phyloP scores from a whole-genome alignment of 2,797 vertebrate genomes.

The Oreortyx pictus region DNA sequence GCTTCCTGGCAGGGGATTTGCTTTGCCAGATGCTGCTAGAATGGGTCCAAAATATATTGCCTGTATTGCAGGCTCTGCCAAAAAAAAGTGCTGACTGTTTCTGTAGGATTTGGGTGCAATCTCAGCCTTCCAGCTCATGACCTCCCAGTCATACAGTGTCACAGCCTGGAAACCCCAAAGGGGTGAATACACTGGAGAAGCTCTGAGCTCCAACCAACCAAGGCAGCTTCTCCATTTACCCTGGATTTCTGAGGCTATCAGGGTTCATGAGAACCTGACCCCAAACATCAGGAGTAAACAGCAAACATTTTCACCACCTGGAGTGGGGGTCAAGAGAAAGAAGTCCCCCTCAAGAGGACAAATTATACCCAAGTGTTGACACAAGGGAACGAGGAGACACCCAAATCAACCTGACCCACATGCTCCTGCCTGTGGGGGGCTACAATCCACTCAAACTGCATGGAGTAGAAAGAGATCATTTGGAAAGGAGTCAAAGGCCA shows the following conservation, averaged over 20 bases:
- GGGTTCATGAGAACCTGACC: background rate
- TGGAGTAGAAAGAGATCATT: background rate
- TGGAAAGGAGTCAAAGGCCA: background rate
- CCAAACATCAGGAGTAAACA: background rate
- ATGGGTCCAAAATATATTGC: background rate
- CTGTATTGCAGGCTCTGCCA: background rate
- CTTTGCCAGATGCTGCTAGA: background rate
- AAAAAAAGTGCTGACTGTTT: background rate
- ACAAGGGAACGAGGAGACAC: background rate
- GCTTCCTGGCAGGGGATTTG: background rate
- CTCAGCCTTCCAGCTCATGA: background rate
- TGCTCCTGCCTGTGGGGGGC: background rate
- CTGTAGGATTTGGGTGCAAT: background rate
- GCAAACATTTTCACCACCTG: background rate
- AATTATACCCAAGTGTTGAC: background rate
- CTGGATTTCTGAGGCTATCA: background rate
- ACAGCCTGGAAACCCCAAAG: background rate
- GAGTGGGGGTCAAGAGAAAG: background rate
- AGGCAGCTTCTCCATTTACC: background rate
- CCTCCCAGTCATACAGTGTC: background rate
- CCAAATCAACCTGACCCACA: background rate
- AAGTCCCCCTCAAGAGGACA: background rate
- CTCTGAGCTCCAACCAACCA: background rate
- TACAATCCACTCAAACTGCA: background rate
- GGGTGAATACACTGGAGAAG: background rate